A percentile compares a stretch with the other conserved stretches of the same genome.
Conservation (phyloP, 1,140 invertebrate genomes). For the Trachelipus rathkii region DNA sequence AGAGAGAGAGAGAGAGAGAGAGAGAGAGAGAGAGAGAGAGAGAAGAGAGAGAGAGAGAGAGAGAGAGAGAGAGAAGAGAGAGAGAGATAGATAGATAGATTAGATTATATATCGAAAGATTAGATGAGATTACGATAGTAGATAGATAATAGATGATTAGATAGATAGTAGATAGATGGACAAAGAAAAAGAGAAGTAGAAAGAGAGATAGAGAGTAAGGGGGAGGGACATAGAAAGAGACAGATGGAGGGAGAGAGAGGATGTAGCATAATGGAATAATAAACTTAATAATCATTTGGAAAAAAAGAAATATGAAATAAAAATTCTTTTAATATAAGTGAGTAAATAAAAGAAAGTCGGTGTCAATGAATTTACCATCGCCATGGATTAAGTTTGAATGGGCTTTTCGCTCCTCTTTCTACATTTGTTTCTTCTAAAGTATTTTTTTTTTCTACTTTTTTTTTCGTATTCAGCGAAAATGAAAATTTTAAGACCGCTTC, state of each 20-base stretch:
- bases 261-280: too few relatives aligned
- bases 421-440: background rate
- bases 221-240: background rate
- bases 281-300: too few relatives aligned
- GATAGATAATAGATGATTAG: too few relatives aligned
- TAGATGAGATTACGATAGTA: too few relatives aligned
- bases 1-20: background rate
- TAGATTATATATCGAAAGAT: too few relatives aligned
- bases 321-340: background rate
- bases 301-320: constrained; percentile 1
- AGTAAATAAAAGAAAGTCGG: background rate
- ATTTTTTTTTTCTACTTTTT: background rate
- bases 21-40: background rate
- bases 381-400: constrained; percentile 7
- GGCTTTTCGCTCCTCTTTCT: background rate
- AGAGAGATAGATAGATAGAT: too few relatives aligned
- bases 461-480: background rate
- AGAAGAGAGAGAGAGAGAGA: too few relatives aligned
- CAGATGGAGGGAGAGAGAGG: background rate
- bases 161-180: too few relatives aligned
- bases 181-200: constrained; percentile 1
- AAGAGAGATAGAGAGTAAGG: background rate
- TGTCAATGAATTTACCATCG: constrained; percentile 10
- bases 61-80: too few relatives aligned
- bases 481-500: constrained; percentile 10